phyloP scores from a whole-genome alignment of 1,140 invertebrate species.

The Cydia strobilella region DNA sequence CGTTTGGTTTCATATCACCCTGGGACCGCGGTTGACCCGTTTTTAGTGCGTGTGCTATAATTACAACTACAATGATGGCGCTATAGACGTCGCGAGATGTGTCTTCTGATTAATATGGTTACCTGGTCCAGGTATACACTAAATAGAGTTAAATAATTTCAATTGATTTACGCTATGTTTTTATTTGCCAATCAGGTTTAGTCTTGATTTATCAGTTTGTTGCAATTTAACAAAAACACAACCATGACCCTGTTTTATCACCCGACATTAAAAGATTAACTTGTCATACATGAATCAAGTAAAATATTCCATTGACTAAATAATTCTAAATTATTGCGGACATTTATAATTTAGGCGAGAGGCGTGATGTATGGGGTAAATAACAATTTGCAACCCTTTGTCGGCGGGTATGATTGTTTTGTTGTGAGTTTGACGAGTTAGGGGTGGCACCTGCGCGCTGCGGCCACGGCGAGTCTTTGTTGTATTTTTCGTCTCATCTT shows the following conservation, averaged over 20 bases:
- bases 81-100: too few relatives aligned
- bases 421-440: slow-evolving; percentile 53
- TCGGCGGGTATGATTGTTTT: slow-evolving; percentile 60
- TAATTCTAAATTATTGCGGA: slow-evolving; percentile 74
- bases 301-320: slow-evolving; percentile 48
- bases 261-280: slow-evolving; percentile 34
- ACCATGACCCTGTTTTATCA: not conserved
- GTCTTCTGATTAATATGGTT: too few relatives aligned
- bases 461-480: slow-evolving; percentile 34
- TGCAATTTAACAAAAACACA: too few relatives aligned
- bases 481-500: not conserved
- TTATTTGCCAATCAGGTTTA: too few relatives aligned
- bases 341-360: slow-evolving; percentile 64
- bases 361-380: slow-evolving; percentile 70
- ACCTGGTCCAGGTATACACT: too few relatives aligned
- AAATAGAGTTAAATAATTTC: too few relatives aligned
- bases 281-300: slow-evolving; percentile 28
- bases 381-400: slow-evolving; percentile 76
- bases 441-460: slow-evolving; percentile 73
- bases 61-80: too few relatives aligned
- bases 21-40: too few relatives aligned
- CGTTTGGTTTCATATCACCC: too few relatives aligned
- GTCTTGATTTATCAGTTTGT: too few relatives aligned
- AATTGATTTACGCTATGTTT: too few relatives aligned
- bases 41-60: too few relatives aligned